Conservation (phyloP, 2,888 invertebrate genomes). For the Omphaloscelis lunosa region DNA sequence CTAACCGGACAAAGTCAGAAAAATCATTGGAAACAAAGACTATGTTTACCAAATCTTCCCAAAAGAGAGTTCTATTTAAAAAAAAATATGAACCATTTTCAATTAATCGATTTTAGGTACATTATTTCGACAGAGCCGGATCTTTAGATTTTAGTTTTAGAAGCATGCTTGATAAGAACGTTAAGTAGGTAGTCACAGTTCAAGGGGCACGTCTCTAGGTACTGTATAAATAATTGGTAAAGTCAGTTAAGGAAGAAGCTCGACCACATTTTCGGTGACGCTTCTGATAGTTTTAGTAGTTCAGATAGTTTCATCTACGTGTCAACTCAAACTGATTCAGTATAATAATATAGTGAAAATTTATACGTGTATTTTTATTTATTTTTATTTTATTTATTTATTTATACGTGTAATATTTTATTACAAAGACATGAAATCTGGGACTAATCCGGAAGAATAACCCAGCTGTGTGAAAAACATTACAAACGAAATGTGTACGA, state of each 20-base stretch:
- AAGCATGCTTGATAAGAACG: neutral
- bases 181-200: neutral
- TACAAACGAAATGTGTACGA: slow-evolving; percentile 9
- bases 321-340: slow-evolving; percentile 1
- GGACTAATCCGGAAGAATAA: slow-evolving; percentile 8
- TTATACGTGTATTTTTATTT: no score
- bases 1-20: neutral
- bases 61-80: neutral
- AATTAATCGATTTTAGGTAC: neutral
- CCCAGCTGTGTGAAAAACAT: slow-evolving; percentile 2
- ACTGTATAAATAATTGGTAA: neutral
- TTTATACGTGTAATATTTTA: neutral
- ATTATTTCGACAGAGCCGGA: neutral
- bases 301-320: neutral
- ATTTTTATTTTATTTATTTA: no score
- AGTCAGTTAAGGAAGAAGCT: neutral
- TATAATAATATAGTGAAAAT: neutral
- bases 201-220: neutral
- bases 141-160: neutral
- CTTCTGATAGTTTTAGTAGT: neutral
- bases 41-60: no score
- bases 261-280: neutral
- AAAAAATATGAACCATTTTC: neutral
- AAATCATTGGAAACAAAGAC: neutral
- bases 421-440: neutral